phyloP scores from a whole-genome alignment of 2,113 vertebrate species.

The Rhineura floridana region DNA sequence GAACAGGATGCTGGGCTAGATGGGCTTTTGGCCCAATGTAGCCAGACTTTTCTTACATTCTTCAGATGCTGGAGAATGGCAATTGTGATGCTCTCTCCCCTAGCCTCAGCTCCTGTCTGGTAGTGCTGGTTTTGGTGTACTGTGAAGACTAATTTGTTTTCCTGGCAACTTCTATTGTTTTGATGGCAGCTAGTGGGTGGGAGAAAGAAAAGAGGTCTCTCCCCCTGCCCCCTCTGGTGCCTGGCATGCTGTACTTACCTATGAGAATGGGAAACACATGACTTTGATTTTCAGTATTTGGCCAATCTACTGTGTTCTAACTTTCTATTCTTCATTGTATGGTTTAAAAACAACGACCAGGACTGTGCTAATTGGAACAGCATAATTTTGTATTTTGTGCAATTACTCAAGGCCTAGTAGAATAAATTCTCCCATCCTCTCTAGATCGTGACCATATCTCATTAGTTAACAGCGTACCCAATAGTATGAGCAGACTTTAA shows the following conservation, averaged over 20 bases:
- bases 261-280: not conserved
- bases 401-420: not conserved
- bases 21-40: too few species aligned
- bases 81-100: not conserved
- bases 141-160: too few species aligned
- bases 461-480: conserved; percentile 62
- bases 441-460: conserved; percentile 48
- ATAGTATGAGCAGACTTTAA: conserved; percentile 54
- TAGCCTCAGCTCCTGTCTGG: not conserved
- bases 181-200: too few species aligned
- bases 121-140: not conserved
- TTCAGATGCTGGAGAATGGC: too few species aligned
- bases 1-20: too few species aligned
- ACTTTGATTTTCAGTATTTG: not conserved
- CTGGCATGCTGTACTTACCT: not conserved
- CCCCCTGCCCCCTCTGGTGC: too few species aligned
- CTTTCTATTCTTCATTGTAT: not conserved
- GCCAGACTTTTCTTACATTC: too few species aligned
- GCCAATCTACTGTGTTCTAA: rapidly evolving
- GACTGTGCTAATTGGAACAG: not conserved
- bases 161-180: too few species aligned
- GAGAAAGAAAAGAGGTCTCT: too few species aligned
- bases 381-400: conserved; percentile 13
- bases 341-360: not conserved
- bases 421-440: conserved; percentile 29